A percentile compares a stretch with the other conserved stretches of the same genome.
These are phyloP conservation scores for Columbina picui DNA, from an alignment of 2,113 vertebrate genomes.

Conservation along the genomic window DNA sequence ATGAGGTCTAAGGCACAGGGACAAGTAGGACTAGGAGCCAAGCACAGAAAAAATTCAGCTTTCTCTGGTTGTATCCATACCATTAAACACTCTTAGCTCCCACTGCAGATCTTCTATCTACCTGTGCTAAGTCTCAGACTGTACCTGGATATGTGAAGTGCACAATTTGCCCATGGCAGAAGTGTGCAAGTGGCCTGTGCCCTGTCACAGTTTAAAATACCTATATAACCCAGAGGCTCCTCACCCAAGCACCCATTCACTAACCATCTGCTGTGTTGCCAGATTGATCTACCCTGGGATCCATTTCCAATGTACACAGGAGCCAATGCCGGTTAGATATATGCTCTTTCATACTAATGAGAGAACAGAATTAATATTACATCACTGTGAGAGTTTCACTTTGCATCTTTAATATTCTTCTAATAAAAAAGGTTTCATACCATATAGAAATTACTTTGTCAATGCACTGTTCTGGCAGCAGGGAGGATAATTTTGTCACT, in stretches of 20 bases:
- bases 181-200: neutral
- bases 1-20: neutral
- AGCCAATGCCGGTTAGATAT: neutral
- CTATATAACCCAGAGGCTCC: neutral
- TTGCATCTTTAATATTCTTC: neutral
- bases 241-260: neutral
- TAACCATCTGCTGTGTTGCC: neutral
- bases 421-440: neutral
- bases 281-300: rapidly evolving
- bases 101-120: neutral
- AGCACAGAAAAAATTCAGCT: neutral
- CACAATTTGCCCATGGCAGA: neutral
- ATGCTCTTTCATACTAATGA: neutral
- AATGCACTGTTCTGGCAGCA: neutral
- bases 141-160: neutral
- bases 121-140: neutral
- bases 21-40: neutral
- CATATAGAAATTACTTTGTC: neutral
- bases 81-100: neutral
- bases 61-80: neutral
- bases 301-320: neutral
- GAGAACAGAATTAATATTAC: neutral
- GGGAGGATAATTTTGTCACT: neutral
- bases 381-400: neutral
- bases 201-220: neutral